phyloP scores from a whole-genome alignment of 2,797 vertebrate genomes.

The Pseudomugil tenellus region DNA sequence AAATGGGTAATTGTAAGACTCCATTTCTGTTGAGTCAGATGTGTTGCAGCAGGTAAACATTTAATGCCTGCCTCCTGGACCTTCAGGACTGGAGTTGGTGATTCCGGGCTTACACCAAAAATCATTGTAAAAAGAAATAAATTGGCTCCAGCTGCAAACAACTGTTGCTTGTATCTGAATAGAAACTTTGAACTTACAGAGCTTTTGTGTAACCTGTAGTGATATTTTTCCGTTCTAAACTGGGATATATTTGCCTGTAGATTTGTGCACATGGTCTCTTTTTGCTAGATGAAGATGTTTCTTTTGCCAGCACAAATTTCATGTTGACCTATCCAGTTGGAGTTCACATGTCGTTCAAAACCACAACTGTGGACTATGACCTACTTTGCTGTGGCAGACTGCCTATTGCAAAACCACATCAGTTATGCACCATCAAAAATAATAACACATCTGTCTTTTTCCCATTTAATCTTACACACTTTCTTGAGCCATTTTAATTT shows the following conservation, averaged over 20 bases:
- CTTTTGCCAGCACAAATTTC: not conserved
- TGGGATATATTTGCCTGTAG: not conserved
- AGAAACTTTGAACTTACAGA: not conserved
- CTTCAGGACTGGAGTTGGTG: not conserved
- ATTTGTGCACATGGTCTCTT: not conserved
- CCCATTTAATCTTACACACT: constrained; percentile 15
- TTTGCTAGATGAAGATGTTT: not conserved
- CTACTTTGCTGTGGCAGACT: not conserved
- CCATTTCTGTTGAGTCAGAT: no score
- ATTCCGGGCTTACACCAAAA: not conserved
- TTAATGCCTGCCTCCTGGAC: no score
- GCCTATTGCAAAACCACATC: not conserved
- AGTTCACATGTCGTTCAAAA: constrained; percentile 1
- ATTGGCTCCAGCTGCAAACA: not conserved
- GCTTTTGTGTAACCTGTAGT: not conserved
- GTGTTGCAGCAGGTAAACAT: no score
- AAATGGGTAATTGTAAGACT: no score
- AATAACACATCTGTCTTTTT: constrained; percentile 25
- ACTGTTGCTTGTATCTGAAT: not conserved
- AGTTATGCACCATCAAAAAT: not conserved
- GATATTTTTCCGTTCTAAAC: not conserved
- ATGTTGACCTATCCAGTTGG: not conserved
- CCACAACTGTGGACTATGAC: not conserved
- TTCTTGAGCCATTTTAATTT: constrained; percentile 17
- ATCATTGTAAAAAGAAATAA: no score